Evolutionary conservation across 1,140 invertebrate species (phyloP), one percentile per base, ranked within the genome.

Genomic region (Cotesia chilonis): DNA sequence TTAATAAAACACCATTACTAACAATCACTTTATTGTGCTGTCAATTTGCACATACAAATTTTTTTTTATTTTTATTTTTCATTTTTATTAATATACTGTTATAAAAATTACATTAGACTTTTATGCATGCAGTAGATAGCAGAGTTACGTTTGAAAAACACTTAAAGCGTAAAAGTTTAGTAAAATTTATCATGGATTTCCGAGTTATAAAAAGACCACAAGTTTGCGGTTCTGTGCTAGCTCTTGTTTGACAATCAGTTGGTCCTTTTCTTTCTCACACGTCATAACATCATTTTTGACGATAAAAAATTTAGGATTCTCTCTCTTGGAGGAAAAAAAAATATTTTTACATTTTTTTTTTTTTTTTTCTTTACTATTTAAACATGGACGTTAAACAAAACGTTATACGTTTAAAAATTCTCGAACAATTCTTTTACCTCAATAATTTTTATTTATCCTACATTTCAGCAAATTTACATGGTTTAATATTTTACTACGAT

Each of bases 371-470:
- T 14, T 38, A 12, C 61, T 10, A 37, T 64, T 64, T 64, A 37
- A 64, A 37, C 35, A 37, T 41, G 37, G 7, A 64, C 38, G n/a
- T 64, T 37, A 64, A 36, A 64, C 14, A 64, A 37, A 64, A 64
- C 35, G 61, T 64, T 37, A 64, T 64, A 36, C 38, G 61, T 64
- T 64, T 47, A 47, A n/a, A 64, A 64, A 64, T 64, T n/a, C 6
- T 10, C 61, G 7, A 55, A 64, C 61, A 37, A 17, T 37, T 6
- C 36, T 64, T 64, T 64, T 64, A 38, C 36, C 37, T 37, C 35
- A 47, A 38, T 36, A 37, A 38, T 41, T 64, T 64, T 41, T 64
- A 38, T 38, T 60, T 20, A 9, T 64, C 10, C 61, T 64, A 37
- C 12, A 64, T 41, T 64, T 64, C 4, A 28, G 59, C 9, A 28